Evolutionary conservation across 1,140 invertebrate genomes (phyloP), one percentile per base, ranked within the genome.

Genomic region (Ganaspis sp.): DNA sequence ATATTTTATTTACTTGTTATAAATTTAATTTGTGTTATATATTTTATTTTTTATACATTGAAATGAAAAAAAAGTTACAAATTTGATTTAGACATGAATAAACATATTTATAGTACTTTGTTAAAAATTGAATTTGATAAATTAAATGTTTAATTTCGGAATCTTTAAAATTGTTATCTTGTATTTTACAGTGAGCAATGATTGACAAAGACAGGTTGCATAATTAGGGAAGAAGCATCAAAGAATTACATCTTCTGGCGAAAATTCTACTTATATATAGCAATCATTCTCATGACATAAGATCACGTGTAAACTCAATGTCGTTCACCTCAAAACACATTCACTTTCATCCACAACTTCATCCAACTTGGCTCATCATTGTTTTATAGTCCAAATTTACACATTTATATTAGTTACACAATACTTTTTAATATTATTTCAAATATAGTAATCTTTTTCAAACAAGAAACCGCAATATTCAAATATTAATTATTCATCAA

Each of bases 251-350:
- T 69, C n/a, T 45, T 53, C 9, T 11, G 69, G 15, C 8, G 72
- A 75, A 21, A 75, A 79, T 38, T 75, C 73, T 29, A 64, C 12
- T 64, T 15, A 64, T 29, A 64, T 64, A 64, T 64, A 26, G 12
- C 29, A 26, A 64, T 49, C 45, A n/a, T 49, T 49, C 45, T 26
- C 23, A 23, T 64, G 54, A 64, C 54, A 64, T 64, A 64, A 64
- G 6, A 64, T 64, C 54, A 64, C 54, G 54, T 29, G 54, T 4
- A 15, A 26, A 64, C 23, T 64, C 54, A 23, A 64, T 64, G 23
- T 64, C 54, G 19, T 64, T 64, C 54, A 64, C 54, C 54, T 29
- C 0, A 23, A 26, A 64, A 5, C 54, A 11, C 54, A 64, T 64
- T 64, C 54, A 29, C 54, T 64, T 64, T 64, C 49, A 64, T 26